phyloP scores from a whole-genome alignment of 1,140 invertebrate species.

The Orchestia grillus region DNA sequence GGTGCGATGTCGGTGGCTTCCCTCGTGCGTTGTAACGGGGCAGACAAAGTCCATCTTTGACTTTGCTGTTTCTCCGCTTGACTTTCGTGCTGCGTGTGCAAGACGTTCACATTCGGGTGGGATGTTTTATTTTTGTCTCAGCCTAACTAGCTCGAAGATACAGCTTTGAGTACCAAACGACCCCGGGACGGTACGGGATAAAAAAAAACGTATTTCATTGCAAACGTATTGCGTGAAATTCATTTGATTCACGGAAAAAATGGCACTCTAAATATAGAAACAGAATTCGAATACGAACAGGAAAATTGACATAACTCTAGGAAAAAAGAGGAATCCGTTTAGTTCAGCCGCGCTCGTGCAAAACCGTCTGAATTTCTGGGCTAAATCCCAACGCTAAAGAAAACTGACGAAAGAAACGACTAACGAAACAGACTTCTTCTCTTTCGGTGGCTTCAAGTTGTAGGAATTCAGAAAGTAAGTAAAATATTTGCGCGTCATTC shows the following conservation, averaged over 20 bases:
- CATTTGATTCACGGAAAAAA: neutral
- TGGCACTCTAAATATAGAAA: neutral
- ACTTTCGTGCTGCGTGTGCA: too few species aligned
- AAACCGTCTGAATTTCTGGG: neutral
- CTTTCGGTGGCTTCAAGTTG: neutral
- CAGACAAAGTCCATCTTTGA: neutral
- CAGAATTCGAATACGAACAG: neutral
- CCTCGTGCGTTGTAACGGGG: neutral
- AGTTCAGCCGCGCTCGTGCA: neutral
- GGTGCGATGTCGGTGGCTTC: neutral
- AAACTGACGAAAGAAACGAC: neutral
- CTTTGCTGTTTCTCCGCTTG: neutral
- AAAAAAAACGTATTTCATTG: neutral
- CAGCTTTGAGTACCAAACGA: neutral
- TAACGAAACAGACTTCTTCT: neutral
- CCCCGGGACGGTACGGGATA: neutral
- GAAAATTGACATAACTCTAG: neutral
- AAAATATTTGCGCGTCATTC: neutral
- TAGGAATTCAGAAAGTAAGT: neutral
- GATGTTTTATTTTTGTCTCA: too few species aligned
- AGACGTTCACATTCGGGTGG: too few species aligned
- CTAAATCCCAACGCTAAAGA: neutral
- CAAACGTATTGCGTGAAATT: neutral
- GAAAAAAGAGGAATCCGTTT: neutral
- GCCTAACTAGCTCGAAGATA: neutral